A percentile compares a stretch with the other conserved stretches of the same genome.
Evolutionary conservation across 2,888 invertebrate species (phyloP).

Genomic region (Dynastes hyllus): DNA sequence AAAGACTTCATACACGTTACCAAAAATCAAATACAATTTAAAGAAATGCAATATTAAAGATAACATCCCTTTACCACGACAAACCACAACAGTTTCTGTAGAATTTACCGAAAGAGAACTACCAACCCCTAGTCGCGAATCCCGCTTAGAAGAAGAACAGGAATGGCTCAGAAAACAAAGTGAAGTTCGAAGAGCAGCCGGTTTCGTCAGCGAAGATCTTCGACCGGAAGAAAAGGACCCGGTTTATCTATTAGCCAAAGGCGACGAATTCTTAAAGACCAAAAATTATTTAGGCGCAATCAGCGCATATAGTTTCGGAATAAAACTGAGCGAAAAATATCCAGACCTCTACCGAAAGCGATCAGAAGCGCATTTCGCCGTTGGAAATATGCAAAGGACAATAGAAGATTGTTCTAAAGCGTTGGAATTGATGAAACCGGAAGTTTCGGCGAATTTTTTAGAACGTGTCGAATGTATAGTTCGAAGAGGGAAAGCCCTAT

Average conservation of each 20-base stretch:
- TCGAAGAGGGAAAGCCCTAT: slow-evolving; percentile 83
- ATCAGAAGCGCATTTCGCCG: slow-evolving; percentile 85
- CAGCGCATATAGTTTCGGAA: slow-evolving; percentile 87
- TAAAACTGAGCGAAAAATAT: slow-evolving; percentile 82
- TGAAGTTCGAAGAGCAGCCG: slow-evolving; percentile 80
- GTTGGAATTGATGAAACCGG: slow-evolving; percentile 83
- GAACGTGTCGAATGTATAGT: slow-evolving; percentile 84
- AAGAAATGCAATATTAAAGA: slow-evolving; percentile 68
- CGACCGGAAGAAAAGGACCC: slow-evolving; percentile 88
- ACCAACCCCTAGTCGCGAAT: slow-evolving; percentile 88
- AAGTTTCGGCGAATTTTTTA: slow-evolving; percentile 80
- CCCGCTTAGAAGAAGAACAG: slow-evolving; percentile 80
- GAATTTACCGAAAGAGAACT: slow-evolving; percentile 84
- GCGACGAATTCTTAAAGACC: slow-evolving; percentile 83
- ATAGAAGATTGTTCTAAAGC: slow-evolving; percentile 78
- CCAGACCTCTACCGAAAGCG: slow-evolving; percentile 84
- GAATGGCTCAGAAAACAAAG: slow-evolving; percentile 88
- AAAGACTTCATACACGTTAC: slow-evolving; percentile 57
- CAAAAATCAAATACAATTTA: slow-evolving; percentile 57
- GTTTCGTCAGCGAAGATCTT: slow-evolving; percentile 82
- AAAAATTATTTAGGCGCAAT: slow-evolving; percentile 87
- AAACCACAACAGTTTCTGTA: slow-evolving; percentile 76
- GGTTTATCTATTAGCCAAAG: slow-evolving; percentile 87
- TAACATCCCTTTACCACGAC: slow-evolving; percentile 75
- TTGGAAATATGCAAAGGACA: slow-evolving; percentile 80